Evolutionary conservation across 2,888 invertebrate species (phyloP), one percentile per base, ranked within the genome.

Genomic region (Melanargia galathea): DNA sequence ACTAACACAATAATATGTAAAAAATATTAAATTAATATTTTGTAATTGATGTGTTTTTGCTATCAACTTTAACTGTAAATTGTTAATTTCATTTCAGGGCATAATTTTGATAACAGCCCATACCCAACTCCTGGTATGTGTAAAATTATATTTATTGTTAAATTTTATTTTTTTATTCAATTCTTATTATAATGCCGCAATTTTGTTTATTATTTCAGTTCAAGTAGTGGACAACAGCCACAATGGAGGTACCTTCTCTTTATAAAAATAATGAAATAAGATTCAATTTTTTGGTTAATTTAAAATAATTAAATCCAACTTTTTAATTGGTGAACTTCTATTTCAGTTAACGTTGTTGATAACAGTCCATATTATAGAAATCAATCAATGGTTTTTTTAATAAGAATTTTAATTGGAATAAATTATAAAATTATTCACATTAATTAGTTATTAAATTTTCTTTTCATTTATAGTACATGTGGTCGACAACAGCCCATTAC

Each of bases 321-420:
- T n/a, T n/a, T 57, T 35, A 54, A 57, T 54, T 10, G 33, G 10
- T 43, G 38, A 18, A 38, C 43, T 65, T 66, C n/a, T 18, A 64
- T 73, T 75, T 54, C 71, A 75, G 75, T 77, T 20, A 65, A 73
- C 30, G 71, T 76, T 55, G 76, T 75, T 56, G 73, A 75, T 65
- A 61, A 63, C 60, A 66, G 66, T 38, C 64, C n/a, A n/a, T n/a
- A n/a, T n/a, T n/a, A n/a, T n/a, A n/a, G n/a, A n/a, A n/a, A n/a
- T n/a, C n/a, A n/a, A n/a, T n/a, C n/a, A n/a, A n/a, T n/a, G n/a
- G n/a, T n/a, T n/a, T n/a, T n/a, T n/a, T n/a, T n/a, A n/a, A n/a
- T n/a, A n/a, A n/a, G n/a, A n/a, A n/a, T n/a, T n/a, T n/a, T n/a
- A n/a, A n/a, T n/a, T n/a, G n/a, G n/a, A n/a, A n/a, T n/a, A n/a